Conservation (phyloP, 2,113 vertebrate genomes). For the Orycteropus afer region DNA sequence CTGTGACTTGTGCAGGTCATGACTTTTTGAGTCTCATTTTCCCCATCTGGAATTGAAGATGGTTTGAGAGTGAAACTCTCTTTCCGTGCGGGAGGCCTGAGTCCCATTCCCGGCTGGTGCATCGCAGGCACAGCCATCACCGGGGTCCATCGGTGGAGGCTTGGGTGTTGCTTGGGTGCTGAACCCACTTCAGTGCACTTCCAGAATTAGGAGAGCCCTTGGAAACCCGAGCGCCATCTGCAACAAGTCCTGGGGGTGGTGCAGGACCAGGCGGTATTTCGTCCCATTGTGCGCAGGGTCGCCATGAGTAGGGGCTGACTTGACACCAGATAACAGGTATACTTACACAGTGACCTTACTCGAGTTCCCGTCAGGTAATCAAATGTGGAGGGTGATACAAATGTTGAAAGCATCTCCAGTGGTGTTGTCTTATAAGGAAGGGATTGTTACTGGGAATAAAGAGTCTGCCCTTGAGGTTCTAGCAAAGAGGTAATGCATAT, state of each 20-base stretch:
- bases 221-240: too few species aligned
- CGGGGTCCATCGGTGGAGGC: not conserved
- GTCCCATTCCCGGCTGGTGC: not conserved
- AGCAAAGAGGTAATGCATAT: not conserved
- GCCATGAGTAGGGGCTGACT: not conserved
- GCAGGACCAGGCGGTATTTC: not conserved
- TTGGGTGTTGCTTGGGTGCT: not conserved
- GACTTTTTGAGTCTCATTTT: too few species aligned
- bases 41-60: not conserved
- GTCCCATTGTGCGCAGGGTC: not conserved
- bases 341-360: too few species aligned
- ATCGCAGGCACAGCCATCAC: too few species aligned
- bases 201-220: too few species aligned
- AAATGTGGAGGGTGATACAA: not conserved
- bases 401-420: fast-evolving
- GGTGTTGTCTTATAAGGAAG: fast-evolving
- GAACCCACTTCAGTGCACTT: too few species aligned
- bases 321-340: too few species aligned
- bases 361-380: fast-evolving
- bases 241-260: not conserved
- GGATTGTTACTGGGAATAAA: not conserved
- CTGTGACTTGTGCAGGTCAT: too few species aligned
- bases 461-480: not conserved
- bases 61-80: not conserved
- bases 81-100: not conserved